Percentiles rank a stretch among this genome's conserved stretches.
phyloP scores from a whole-genome alignment of 2,113 vertebrate species.

The Pseudonaja textilis region DNA sequence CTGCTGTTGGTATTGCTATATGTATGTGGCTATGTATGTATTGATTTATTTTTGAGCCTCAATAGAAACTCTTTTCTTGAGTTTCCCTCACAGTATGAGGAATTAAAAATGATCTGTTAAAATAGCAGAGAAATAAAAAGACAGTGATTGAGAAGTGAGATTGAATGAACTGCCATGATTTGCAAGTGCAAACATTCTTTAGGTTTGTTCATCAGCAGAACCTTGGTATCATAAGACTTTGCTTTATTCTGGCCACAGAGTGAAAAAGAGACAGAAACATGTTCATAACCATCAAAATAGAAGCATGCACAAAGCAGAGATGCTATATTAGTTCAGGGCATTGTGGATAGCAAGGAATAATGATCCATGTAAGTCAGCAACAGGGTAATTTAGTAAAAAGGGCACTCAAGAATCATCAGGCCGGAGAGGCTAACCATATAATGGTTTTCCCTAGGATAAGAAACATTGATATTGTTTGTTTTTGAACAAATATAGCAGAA shows the following conservation, averaged over 20 bases:
- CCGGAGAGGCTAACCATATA: not conserved
- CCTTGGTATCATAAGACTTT: not conserved
- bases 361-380: not conserved
- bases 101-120: not conserved
- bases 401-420: not conserved
- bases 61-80: not conserved
- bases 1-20: too few relatives aligned
- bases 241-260: not conserved
- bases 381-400: not conserved
- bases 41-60: not conserved
- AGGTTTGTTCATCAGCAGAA: not conserved
- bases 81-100: not conserved
- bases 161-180: not conserved
- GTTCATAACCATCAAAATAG: not conserved
- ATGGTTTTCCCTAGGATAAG: not conserved
- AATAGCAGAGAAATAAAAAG: not conserved
- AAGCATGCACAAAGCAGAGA: not conserved
- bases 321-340: not conserved
- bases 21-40: too few relatives aligned
- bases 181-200: not conserved
- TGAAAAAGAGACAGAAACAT: not conserved
- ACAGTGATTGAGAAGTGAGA: not conserved
- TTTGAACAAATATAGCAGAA: not conserved
- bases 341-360: not conserved
- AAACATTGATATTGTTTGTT: not conserved